These are phyloP conservation scores for Pseudomyrmex sp. DNA, from an alignment of 1,140 invertebrate genomes.

Conservation along the genomic window DNA sequence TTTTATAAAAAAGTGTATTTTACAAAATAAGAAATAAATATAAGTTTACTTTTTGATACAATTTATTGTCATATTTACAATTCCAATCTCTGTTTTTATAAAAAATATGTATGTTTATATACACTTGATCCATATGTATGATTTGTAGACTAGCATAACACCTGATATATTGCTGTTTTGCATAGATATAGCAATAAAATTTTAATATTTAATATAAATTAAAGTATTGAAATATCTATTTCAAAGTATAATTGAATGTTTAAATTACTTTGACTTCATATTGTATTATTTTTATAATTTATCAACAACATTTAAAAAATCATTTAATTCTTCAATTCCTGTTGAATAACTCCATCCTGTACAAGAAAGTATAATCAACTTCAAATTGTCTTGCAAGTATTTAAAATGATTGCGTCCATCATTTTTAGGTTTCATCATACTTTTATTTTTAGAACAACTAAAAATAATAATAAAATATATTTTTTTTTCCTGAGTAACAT, in stretches of 20 bases:
- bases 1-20: too few species aligned
- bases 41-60: too few species aligned
- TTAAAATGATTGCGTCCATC: background rate
- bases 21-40: too few species aligned
- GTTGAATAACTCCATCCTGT: constrained; percentile 6
- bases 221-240: background rate
- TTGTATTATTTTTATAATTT: constrained; percentile 8
- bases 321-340: constrained; percentile 5
- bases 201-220: background rate
- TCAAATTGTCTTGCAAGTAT: constrained; percentile 19
- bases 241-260: background rate
- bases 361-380: constrained; percentile 8
- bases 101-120: too few species aligned
- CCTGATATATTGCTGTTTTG: too few species aligned
- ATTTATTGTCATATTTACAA: too few species aligned
- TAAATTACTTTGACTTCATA: background rate
- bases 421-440: background rate
- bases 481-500: background rate
- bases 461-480: background rate
- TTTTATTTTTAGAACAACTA: background rate
- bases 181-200: too few species aligned
- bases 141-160: too few species aligned
- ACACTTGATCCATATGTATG: too few species aligned
- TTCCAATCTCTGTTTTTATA: too few species aligned
- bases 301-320: background rate